Conservation (phyloP, 2,888 invertebrate species). For the Brenthis hecate region DNA sequence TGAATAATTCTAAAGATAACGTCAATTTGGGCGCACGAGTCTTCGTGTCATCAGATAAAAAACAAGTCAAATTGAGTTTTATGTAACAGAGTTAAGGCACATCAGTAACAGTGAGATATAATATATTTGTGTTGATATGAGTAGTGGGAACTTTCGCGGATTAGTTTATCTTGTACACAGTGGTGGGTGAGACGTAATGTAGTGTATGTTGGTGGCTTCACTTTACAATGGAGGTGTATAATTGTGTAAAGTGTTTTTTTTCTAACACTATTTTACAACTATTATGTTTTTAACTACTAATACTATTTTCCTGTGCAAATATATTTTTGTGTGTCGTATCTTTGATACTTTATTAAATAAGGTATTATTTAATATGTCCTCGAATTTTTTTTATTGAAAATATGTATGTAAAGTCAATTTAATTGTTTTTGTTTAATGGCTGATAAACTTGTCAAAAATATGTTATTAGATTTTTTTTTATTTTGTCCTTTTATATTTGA, state of each 20-base stretch:
- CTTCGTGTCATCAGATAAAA: background rate
- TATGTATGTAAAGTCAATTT: too few relatives aligned
- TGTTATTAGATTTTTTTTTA: too few relatives aligned
- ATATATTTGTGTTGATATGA: slow-evolving; percentile 20
- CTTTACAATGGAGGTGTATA: slow-evolving; percentile 31
- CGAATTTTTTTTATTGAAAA: background rate
- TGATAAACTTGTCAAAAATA: too few relatives aligned
- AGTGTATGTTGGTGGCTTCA: slow-evolving; percentile 15
- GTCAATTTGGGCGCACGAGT: background rate
- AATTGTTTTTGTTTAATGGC: too few relatives aligned
- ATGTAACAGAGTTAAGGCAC: slow-evolving; percentile 2
- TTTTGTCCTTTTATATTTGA: too few relatives aligned
- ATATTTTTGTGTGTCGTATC: too few relatives aligned
- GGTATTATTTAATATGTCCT: background rate
- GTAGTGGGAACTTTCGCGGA: slow-evolving; percentile 27
- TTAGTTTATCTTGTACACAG: slow-evolving; percentile 32
- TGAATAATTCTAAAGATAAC: background rate
- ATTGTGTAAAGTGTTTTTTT: slow-evolving; percentile 1
- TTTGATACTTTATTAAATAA: too few relatives aligned
- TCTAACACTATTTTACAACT: background rate
- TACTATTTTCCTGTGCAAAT: too few relatives aligned
- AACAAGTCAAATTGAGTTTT: slow-evolving; percentile 1
- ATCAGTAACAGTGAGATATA: background rate
- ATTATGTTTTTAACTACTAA: too few relatives aligned
- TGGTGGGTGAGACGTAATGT: slow-evolving; percentile 23